Conservation (phyloP, 1,140 invertebrate genomes). For the Agrypnia vestita region DNA sequence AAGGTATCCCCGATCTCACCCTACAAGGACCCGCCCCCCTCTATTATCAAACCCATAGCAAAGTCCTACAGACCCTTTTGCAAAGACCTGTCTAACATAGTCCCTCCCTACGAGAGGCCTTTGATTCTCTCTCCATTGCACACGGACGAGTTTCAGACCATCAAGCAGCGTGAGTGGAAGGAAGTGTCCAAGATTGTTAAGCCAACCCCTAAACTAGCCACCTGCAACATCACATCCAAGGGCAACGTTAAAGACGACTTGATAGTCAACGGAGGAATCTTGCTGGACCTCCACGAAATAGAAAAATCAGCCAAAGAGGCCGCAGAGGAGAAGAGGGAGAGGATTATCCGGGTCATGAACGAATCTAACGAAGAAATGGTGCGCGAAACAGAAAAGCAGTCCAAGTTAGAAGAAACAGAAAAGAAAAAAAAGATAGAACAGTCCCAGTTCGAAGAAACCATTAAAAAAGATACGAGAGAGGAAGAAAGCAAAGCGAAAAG, state of each 20-base stretch:
- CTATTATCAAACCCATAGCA: slow-evolving; percentile 19
- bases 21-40: slow-evolving; percentile 6
- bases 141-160: slow-evolving; percentile 62
- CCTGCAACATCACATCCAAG: not conserved
- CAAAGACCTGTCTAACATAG: slow-evolving; percentile 62
- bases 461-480: not conserved
- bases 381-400: not conserved
- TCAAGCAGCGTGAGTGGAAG: slow-evolving; percentile 31
- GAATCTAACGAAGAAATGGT: not conserved
- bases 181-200: not conserved
- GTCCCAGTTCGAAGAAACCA: not conserved
- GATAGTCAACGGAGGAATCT: slow-evolving; percentile 52
- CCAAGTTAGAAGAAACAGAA: not conserved
- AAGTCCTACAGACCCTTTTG: slow-evolving; percentile 67
- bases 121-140: slow-evolving; percentile 66
- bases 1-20: slow-evolving; percentile 35
- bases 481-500: not conserved
- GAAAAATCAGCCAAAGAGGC: slow-evolving; percentile 60
- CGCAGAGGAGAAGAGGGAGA: slow-evolving; percentile 59
- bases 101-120: slow-evolving; percentile 65
- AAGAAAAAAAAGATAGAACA: not conserved
- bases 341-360: not conserved
- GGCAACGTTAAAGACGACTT: not conserved
- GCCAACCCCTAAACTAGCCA: slow-evolving; percentile 10
- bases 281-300: slow-evolving; percentile 63